Conservation (phyloP, 1,140 invertebrate species). For the Periplaneta americana region DNA sequence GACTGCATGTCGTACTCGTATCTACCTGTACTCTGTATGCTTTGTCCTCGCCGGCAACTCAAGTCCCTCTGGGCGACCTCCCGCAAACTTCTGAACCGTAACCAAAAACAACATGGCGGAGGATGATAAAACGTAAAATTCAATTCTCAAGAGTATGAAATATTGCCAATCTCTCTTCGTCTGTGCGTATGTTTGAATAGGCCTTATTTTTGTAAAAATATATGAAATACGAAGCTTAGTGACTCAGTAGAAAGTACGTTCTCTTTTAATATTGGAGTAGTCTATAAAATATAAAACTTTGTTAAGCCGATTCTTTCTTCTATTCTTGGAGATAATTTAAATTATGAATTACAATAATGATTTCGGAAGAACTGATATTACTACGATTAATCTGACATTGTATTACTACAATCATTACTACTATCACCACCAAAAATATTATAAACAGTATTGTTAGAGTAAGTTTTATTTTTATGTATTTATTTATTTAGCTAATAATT, state of each 20-base stretch:
- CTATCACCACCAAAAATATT: no score
- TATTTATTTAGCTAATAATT: no score
- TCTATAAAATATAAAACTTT: neutral
- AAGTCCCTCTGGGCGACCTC: neutral
- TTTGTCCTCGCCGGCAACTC: neutral
- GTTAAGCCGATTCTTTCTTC: neutral
- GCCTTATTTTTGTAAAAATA: neutral
- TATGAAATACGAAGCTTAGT: neutral
- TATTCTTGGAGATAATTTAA: neutral
- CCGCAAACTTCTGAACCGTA: constrained; percentile 7
- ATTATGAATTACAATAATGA: no score
- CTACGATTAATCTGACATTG: no score
- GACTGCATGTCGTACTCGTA: neutral
- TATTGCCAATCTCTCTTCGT: neutral
- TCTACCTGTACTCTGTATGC: neutral
- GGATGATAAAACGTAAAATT: neutral
- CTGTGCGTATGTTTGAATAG: neutral
- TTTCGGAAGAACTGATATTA: no score
- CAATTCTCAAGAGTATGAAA: neutral
- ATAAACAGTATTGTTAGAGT: no score
- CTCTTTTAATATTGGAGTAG: neutral
- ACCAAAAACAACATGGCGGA: neutral
- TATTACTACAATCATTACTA: no score
- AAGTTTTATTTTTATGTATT: no score
- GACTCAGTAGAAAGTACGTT: neutral